Percentiles rank a stretch among this genome's conserved stretches.
phyloP scores from a whole-genome alignment of 1,140 invertebrate genomes.

The Pseudomyrmex sp. region DNA sequence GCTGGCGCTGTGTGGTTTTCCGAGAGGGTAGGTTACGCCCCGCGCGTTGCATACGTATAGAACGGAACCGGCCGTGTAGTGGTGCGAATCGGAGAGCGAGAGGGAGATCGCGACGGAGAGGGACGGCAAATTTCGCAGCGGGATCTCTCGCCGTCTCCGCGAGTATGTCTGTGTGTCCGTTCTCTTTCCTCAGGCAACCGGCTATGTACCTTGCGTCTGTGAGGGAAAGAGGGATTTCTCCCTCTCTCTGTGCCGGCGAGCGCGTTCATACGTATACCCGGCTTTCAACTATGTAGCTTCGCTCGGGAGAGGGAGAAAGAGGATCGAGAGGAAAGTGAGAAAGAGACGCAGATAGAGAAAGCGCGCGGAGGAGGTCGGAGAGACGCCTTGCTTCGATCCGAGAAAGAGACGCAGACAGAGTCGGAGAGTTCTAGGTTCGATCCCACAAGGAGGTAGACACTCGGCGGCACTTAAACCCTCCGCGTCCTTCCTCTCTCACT shows the following conservation, averaged over 20 bases:
- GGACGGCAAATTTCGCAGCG: slow-evolving; percentile 60
- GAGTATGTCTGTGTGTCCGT: slow-evolving; percentile 52
- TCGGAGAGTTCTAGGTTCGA: slow-evolving; percentile 76
- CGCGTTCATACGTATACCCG: slow-evolving; percentile 62
- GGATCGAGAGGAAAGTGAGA: slow-evolving; percentile 7
- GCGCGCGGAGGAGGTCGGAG: slow-evolving; percentile 56
- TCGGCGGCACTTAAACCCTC: slow-evolving; percentile 82
- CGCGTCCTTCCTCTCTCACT: slow-evolving; percentile 62
- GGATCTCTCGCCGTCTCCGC: slow-evolving; percentile 65
- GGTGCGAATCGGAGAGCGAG: slow-evolving; percentile 52
- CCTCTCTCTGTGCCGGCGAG: slow-evolving; percentile 60
- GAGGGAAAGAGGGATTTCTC: slow-evolving; percentile 69
- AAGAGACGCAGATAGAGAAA: slow-evolving; percentile 44
- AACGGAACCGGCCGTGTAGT: slow-evolving; percentile 35
- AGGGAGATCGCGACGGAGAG: slow-evolving; percentile 48
- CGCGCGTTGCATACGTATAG: slow-evolving; percentile 71
- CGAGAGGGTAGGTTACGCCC: slow-evolving; percentile 82
- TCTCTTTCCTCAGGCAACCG: slow-evolving; percentile 54
- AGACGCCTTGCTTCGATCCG: slow-evolving; percentile 73
- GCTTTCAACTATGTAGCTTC: slow-evolving; percentile 40
- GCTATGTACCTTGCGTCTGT: slow-evolving; percentile 50
- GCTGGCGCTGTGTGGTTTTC: slow-evolving; percentile 74
- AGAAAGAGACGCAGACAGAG: slow-evolving; percentile 76
- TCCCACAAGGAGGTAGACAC: slow-evolving; percentile 82
- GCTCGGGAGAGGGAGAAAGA: slow-evolving; percentile 26